Conservation (phyloP, 2,797 vertebrate genomes). For the Discoglossus pictus region DNA sequence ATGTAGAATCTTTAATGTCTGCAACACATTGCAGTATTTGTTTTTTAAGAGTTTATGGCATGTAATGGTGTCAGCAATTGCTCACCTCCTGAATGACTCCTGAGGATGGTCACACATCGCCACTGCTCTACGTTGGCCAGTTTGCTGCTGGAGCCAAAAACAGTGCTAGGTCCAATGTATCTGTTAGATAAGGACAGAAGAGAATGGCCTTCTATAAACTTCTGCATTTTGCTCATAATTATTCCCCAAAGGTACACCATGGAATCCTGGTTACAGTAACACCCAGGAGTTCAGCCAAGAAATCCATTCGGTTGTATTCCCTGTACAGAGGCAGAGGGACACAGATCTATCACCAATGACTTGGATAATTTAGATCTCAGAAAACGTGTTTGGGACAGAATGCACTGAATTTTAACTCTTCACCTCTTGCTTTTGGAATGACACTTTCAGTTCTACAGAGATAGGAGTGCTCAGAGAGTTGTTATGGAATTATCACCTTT, state of each 20-base stretch:
- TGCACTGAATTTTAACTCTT: no score
- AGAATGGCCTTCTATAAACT: not conserved
- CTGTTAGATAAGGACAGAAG: conserved; percentile 62
- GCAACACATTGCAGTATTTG: no score
- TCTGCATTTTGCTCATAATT: not conserved
- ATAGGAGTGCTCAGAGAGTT: no score
- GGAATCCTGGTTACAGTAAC: not conserved
- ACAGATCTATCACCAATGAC: not conserved
- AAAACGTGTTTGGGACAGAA: not conserved
- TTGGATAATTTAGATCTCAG: not conserved
- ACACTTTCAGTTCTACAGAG: no score
- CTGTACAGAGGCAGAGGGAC: not conserved
- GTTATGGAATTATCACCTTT: no score
- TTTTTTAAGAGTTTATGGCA: no score
- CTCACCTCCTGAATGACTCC: conserved; percentile 95
- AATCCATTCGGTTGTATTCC: not conserved
- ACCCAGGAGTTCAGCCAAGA: conserved; percentile 4
- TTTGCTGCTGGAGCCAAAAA: conserved; percentile 96
- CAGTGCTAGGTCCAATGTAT: conserved; percentile 93
- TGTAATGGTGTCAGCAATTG: no score
- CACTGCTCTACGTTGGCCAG: conserved; percentile 97
- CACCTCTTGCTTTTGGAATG: no score
- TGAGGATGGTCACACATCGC: conserved; percentile 94
- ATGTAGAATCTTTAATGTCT: no score
- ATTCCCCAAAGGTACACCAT: no score